phyloP scores from a whole-genome alignment of 35 echinoderm and acorn worm genomes.

The Apostichopus californicus region DNA sequence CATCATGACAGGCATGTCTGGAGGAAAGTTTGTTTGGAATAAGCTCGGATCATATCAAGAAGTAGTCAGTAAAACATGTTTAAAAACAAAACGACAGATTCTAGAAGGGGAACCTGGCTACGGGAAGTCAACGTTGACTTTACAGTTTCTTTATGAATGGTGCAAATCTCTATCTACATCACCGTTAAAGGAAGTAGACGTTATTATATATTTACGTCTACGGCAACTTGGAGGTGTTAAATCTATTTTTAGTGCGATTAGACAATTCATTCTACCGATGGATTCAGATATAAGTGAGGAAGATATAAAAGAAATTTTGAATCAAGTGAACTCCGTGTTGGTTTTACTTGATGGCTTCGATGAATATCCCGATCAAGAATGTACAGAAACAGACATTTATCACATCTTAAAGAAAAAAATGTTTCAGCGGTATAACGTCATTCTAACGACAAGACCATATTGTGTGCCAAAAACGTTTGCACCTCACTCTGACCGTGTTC shows the following conservation, averaged over 20 bases:
- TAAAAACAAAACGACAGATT: too few relatives aligned
- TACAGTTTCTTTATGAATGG: conserved; percentile 5
- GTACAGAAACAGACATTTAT: neutral
- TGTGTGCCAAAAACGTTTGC: neutral
- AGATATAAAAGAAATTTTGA: neutral
- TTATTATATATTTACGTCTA: neutral
- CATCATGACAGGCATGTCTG: neutral
- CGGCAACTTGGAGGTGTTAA: conserved; percentile 6
- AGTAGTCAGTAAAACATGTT: too few relatives aligned
- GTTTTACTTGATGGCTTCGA: conserved; percentile 3
- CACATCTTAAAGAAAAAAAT: neutral
- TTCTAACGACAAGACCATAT: neutral
- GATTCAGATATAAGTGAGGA: neutral
- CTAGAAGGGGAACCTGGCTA: too few relatives aligned
- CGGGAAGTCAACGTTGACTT: neutral
- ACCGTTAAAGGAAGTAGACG: neutral
- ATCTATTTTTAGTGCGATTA: conserved; percentile 6
- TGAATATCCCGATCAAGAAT: neutral
- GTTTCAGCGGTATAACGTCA: neutral
- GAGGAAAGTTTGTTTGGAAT: neutral
- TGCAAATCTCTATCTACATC: neutral
- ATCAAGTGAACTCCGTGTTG: neutral
- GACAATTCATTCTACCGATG: neutral
- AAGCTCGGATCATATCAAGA: neutral
- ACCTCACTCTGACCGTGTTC: neutral